These are phyloP conservation scores for Frankliniella fusca DNA, from an alignment of 2,888 invertebrate species.

Conservation along the genomic window DNA sequence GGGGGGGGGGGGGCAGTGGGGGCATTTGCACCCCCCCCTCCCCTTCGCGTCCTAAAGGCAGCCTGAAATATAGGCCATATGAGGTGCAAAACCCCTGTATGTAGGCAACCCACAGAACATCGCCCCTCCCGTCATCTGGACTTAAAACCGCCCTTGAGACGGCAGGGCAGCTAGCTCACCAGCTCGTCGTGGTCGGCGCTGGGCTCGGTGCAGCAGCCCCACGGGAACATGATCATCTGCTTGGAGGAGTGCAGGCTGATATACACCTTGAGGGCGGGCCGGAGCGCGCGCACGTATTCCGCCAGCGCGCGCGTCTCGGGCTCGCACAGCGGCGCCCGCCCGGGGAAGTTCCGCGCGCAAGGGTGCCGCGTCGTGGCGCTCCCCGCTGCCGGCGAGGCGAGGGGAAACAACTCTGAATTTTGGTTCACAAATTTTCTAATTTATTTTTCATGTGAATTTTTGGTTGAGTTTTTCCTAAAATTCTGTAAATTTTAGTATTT, in stretches of 20 bases:
- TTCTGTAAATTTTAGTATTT: too few relatives aligned
- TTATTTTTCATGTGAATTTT: too few relatives aligned
- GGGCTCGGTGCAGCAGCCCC: background rate
- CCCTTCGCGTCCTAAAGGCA: too few relatives aligned
- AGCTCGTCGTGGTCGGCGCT: conserved; percentile 23
- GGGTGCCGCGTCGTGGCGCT: background rate
- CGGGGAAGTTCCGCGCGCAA: conserved; percentile 15
- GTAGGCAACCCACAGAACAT: too few relatives aligned
- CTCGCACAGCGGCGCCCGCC: background rate
- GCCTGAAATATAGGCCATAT: too few relatives aligned
- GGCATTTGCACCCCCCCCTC: too few relatives aligned
- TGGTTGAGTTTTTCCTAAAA: too few relatives aligned
- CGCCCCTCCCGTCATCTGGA: background rate
- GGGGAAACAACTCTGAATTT: too few relatives aligned
- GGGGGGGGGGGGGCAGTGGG: too few relatives aligned
- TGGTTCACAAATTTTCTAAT: too few relatives aligned
- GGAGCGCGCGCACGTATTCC: background rate
- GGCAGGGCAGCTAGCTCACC: background rate
- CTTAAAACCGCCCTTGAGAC: too few relatives aligned
- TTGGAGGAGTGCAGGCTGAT: conserved; percentile 16
- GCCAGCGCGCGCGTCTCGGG: background rate
- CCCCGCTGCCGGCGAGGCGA: background rate
- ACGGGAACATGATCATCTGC: conserved; percentile 16
- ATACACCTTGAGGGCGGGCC: background rate
- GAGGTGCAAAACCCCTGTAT: too few relatives aligned